Evolutionary conservation across 2,113 vertebrate species (phyloP), one percentile per base, ranked within the genome.

Genomic region (Larimichthys crocea): DNA sequence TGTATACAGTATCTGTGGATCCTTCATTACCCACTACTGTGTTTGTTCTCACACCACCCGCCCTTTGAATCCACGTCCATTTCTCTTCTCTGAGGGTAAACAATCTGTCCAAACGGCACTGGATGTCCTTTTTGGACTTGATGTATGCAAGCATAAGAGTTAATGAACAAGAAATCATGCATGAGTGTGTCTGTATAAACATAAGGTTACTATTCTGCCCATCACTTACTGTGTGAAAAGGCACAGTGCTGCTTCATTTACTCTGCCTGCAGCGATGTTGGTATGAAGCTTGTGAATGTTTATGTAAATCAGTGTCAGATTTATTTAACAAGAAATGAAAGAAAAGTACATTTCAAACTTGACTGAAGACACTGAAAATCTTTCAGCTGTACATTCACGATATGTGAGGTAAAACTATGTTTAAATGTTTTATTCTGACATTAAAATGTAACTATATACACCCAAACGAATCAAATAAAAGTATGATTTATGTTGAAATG

Each of bases 151-250:
- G 61, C 6, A 35, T 53, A 46, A 20, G 67, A 55, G 24, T 6
- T 40, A 24, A 76, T 52, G 31, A 65, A 66, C 20, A 44, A 59
- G 29, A 69, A 71, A 60, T 40, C 55, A 46, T 26, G 62, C 53
- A 22, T 50, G 35, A 73, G 56, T 49, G 68, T 74, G 24, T 49
- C 20, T 53, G 56, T 74, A 7, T 69, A 65, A 64, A 71, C n/a
- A 48, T n/a, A n/a, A 15, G 35, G 1, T 57, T 57, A 31, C 16
- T 44, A 42, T 11, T 66, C 19, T 49, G 19, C 19, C 24, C 12
- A 1, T 50, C 24, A 20, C 49, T 44, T 15, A 42, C 3, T 4
- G 19, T 61, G 10, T 49, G 40, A 64, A 17, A 26, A 65, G 35
- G 40, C 59, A 56, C 10, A 15, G 48, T 5, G 48, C 14, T 19